Evolutionary conservation across 2,113 vertebrate genomes (phyloP).

Genomic region (Heliornis fulica): DNA sequence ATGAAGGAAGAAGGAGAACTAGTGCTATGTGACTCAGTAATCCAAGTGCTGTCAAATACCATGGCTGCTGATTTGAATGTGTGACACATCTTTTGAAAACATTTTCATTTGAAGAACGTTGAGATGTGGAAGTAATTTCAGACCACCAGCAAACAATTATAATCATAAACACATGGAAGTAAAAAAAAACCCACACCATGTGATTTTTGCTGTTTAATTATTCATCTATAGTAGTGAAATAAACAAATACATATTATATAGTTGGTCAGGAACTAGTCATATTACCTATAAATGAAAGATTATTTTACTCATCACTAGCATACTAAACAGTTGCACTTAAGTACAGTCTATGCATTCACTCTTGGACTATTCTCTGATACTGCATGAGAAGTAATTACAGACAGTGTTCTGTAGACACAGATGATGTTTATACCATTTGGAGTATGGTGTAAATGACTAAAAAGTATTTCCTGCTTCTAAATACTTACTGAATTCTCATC

Average conservation of each 20-base stretch:
- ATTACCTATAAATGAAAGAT: neutral
- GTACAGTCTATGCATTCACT: neutral
- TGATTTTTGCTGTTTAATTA: rapidly evolving
- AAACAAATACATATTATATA: neutral
- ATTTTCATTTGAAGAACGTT: neutral
- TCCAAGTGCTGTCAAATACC: neutral
- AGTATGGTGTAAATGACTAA: neutral
- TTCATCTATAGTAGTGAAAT: neutral
- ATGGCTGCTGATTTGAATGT: neutral
- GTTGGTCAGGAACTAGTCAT: neutral
- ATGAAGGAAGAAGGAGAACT: neutral
- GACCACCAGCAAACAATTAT: neutral
- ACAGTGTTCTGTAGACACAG: neutral
- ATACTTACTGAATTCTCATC: neutral
- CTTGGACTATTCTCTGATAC: neutral
- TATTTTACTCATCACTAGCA: neutral
- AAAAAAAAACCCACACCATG: neutral
- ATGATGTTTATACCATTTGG: neutral
- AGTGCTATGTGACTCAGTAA: neutral
- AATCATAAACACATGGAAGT: neutral
- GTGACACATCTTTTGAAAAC: neutral
- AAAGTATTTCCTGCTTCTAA: neutral
- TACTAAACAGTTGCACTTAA: neutral
- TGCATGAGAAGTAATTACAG: neutral
- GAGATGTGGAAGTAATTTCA: neutral